Evolutionary conservation across 2,888 invertebrate genomes (phyloP).

Genomic region (Caenorhabditis uteleia): DNA sequence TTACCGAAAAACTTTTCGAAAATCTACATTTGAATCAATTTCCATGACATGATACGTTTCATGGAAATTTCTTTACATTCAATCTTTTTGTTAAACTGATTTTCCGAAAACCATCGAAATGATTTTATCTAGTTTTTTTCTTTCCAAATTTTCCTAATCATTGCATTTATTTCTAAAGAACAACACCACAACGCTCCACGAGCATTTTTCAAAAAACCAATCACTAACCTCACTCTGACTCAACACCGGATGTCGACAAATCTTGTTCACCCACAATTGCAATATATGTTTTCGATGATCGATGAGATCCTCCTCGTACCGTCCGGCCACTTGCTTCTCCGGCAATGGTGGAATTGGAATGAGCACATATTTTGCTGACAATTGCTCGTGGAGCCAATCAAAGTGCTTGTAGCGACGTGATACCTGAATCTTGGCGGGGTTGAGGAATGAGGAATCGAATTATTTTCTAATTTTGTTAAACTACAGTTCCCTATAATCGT

Average conservation of each 20-base stretch:
- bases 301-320: constrained; percentile 95
- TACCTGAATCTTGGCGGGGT: constrained; percentile 77
- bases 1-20: too few relatives aligned
- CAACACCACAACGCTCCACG: background rate
- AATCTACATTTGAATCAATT: too few relatives aligned
- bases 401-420: constrained; percentile 93
- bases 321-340: constrained; percentile 93
- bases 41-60: too few relatives aligned
- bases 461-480: too few relatives aligned
- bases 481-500: too few relatives aligned
- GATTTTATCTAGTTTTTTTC: too few relatives aligned
- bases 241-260: constrained; percentile 93
- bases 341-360: constrained; percentile 95
- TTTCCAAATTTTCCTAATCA: too few relatives aligned
- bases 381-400: constrained; percentile 94
- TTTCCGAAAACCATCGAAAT: too few relatives aligned
- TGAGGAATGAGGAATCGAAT: background rate
- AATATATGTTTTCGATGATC: constrained; percentile 90
- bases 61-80: too few relatives aligned
- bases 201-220: background rate
- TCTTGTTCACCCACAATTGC: constrained; percentile 94
- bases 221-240: constrained; percentile 76
- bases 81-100: too few relatives aligned
- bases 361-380: constrained; percentile 90
- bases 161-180: too few relatives aligned